Evolutionary conservation across 2,113 vertebrate genomes (phyloP), one percentile per base, ranked within the genome.

Genomic region (Pelusios castaneus): DNA sequence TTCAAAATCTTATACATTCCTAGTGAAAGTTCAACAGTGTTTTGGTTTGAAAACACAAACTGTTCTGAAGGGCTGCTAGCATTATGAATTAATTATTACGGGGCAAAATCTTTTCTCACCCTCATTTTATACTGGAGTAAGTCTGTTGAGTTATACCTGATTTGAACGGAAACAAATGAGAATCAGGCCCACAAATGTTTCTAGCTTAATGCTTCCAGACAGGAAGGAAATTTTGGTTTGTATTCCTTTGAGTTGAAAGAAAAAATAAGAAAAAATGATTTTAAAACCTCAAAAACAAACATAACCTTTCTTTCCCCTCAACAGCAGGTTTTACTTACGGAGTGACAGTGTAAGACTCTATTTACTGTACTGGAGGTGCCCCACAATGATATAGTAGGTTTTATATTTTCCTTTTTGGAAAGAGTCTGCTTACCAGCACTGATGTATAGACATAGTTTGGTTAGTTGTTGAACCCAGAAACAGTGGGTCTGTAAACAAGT

Each of bases 201-300:
- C 73, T 83, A 75, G 82, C 88, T 82, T 91, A 70, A 83, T 47
- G 89, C 88, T 89, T 95, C 92, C 70, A 89, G 88, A 70, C 89
- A 95, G 95, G 95, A 95, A 93, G 85, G 85, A 95, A 95, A 92
- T 96, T 96, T 88, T 96, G 92, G 93, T 96, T 96, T 95, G 89
- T 91, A 96, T 91, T 76, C 47, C 24, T 89, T 95, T 85, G 75
- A 34, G 81, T 93, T 91, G 85, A 96, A 84, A 91, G 2, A 29
- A 38, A 6, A 2, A 22, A 27, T 4, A 43, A 22, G 0, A 31
- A 90, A 84, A 55, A 87, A 83, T n/a, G 4, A 10, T 38, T 90
- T 89, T 92, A 89, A 43, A 93, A 97, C 86, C 95, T 93, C 96
- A 94, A 95, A 96, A 75, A 0, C 79, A 95, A 96, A 93, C 91